Evolutionary conservation across 92 coral and sea anemone species (phyloP).

Genomic region (Hydrozoanthus gracilis): DNA sequence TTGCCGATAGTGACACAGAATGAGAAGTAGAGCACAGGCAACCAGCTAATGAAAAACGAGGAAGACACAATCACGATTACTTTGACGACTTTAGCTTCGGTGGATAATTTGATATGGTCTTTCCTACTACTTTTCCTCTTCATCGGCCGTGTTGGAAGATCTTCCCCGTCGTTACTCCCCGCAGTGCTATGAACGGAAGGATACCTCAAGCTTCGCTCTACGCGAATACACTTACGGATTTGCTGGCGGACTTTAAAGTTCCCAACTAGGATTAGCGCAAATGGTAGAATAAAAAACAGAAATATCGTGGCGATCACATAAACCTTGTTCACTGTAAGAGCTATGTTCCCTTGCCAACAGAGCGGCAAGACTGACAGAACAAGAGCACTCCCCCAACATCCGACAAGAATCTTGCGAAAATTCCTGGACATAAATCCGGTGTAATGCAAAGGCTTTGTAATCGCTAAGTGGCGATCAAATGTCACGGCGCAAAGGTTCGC

Average conservation of each 20-base stretch:
- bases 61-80: conserved; percentile 78
- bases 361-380: conserved; percentile 72
- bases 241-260: conserved; percentile 73
- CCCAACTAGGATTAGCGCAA: conserved; percentile 63
- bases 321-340: conserved; percentile 52
- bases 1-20: conserved; percentile 44
- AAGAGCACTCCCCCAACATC: conserved; percentile 72
- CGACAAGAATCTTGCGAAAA: conserved; percentile 61
- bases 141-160: background rate
- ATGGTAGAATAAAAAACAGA: conserved; percentile 67
- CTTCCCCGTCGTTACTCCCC: background rate
- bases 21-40: conserved; percentile 74
- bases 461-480: conserved; percentile 81
- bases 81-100: conserved; percentile 83
- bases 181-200: conserved; percentile 5
- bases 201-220: conserved; percentile 17
- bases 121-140: background rate
- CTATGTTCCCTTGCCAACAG: conserved; percentile 66
- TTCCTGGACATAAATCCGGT: conserved; percentile 63
- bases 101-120: conserved; percentile 52
- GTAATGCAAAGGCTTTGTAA: conserved; percentile 78
- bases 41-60: conserved; percentile 81
- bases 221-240: conserved; percentile 64
- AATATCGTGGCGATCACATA: conserved; percentile 66
- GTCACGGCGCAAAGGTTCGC: conserved; percentile 88